phyloP scores from a whole-genome alignment of 2,113 vertebrate species.

The Ursus arctos region DNA sequence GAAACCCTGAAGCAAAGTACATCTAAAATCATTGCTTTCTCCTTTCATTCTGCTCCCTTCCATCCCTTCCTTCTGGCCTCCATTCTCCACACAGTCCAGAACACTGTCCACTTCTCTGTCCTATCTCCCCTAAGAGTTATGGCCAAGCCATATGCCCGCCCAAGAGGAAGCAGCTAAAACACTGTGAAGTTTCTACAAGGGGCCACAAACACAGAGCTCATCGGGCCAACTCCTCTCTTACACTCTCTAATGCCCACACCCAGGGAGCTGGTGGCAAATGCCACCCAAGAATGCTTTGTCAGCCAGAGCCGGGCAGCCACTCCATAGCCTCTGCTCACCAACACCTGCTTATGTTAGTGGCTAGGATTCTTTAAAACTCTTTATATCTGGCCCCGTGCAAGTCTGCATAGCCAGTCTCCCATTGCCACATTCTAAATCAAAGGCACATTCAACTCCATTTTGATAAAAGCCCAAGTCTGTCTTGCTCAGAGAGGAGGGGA shows the following conservation, averaged over 20 bases:
- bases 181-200: conserved; percentile 87
- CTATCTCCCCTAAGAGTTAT: conserved; percentile 80
- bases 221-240: conserved; percentile 71
- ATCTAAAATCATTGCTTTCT: background rate
- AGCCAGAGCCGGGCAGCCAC: conserved; percentile 81
- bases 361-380: conserved; percentile 81
- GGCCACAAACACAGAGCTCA: conserved; percentile 82
- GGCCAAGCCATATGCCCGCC: conserved; percentile 81
- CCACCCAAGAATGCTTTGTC: conserved; percentile 84
- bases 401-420: background rate
- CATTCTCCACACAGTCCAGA: conserved; percentile 63
- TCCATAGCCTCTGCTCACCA: conserved; percentile 81
- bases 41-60: background rate
- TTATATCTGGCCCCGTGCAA: background rate
- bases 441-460: conserved; percentile 24
- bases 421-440: conserved; percentile 62
- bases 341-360: conserved; percentile 82
- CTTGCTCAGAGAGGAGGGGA: background rate
- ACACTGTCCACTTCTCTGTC: conserved; percentile 76
- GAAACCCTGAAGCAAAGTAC: background rate
- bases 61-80: conserved; percentile 51
- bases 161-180: conserved; percentile 86
- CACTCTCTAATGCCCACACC: conserved; percentile 76
- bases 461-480: background rate
- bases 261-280: conserved; percentile 82